Percentiles rank a stretch among this genome's conserved stretches.
phyloP scores from a whole-genome alignment of 2,888 invertebrate species.

The Argynnis bischoffii region DNA sequence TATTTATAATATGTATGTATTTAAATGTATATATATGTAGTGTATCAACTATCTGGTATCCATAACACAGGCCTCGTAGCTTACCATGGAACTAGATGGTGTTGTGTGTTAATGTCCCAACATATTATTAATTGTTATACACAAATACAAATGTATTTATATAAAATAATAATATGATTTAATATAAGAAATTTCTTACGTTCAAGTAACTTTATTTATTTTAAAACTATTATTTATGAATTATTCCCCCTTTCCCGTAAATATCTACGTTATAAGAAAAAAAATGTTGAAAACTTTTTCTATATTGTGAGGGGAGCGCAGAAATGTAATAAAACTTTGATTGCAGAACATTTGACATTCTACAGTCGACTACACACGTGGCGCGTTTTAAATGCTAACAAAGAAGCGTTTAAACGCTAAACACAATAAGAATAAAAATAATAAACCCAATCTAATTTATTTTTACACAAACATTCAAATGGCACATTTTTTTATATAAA shows the following conservation, averaged over 20 bases:
- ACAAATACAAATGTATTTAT: no score
- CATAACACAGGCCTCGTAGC: no score
- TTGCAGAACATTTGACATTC: constrained; percentile 42
- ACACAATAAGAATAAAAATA: no score
- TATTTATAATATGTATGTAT: no score
- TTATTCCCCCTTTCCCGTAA: not conserved
- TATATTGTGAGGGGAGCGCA: constrained; percentile 32
- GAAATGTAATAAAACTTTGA: constrained; percentile 44
- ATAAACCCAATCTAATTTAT: no score
- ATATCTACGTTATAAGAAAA: constrained; percentile 27
- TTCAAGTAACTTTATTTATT: not conserved
- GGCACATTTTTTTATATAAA: no score
- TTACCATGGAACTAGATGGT: no score
- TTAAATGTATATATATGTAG: no score
- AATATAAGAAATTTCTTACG: not conserved
- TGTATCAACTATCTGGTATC: no score
- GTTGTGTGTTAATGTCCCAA: no score
- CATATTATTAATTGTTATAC: no score
- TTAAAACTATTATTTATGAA: not conserved
- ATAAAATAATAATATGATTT: no score
- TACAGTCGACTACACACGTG: constrained; percentile 29
- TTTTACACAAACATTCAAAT: not conserved
- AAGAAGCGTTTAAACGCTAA: constrained; percentile 18
- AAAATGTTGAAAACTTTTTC: constrained; percentile 32
- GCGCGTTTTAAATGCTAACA: constrained; percentile 10